These are phyloP conservation scores for Thamnaconus septentrionalis DNA, from an alignment of 2,113 vertebrate genomes.

Conservation along the genomic window DNA sequence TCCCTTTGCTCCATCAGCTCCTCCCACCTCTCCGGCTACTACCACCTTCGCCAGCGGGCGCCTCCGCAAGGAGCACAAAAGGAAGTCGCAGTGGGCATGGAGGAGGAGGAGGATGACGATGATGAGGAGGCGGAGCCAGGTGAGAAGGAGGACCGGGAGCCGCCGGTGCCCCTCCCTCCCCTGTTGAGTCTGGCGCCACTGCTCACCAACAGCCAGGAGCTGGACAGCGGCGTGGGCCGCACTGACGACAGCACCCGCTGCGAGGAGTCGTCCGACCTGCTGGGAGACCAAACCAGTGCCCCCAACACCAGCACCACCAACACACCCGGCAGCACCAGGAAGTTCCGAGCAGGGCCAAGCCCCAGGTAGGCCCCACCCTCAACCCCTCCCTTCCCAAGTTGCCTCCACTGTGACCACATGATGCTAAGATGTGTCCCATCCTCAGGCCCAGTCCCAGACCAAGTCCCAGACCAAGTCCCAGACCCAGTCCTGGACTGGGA, in stretches of 20 bases:
- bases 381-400: neutral
- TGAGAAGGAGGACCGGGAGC: constrained; percentile 22
- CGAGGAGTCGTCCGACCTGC: constrained; percentile 84
- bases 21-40: constrained; percentile 37
- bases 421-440: neutral
- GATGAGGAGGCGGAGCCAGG: constrained; percentile 33
- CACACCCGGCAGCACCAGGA: constrained; percentile 77
- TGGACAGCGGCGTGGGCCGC: constrained; percentile 86
- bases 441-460: constrained; percentile 45
- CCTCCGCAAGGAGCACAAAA: constrained; percentile 1
- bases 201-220: constrained; percentile 80
- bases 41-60: constrained; percentile 4
- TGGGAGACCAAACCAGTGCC: constrained; percentile 79
- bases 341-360: constrained; percentile 59
- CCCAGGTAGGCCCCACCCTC: constrained; percentile 35
- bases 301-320: constrained; percentile 76
- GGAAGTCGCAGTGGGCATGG: neutral
- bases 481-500: constrained; percentile 40
- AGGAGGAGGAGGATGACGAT: constrained; percentile 36
- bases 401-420: neutral
- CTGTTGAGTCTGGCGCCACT: constrained; percentile 40
- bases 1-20: constrained; percentile 34
- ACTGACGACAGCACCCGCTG: constrained; percentile 86
- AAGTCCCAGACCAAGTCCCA: constrained; percentile 29
- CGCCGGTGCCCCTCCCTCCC: constrained; percentile 39